Base-by-base conservation (phyloP, 2,888 invertebrate species). In the Agrotis segetum region DNA sequence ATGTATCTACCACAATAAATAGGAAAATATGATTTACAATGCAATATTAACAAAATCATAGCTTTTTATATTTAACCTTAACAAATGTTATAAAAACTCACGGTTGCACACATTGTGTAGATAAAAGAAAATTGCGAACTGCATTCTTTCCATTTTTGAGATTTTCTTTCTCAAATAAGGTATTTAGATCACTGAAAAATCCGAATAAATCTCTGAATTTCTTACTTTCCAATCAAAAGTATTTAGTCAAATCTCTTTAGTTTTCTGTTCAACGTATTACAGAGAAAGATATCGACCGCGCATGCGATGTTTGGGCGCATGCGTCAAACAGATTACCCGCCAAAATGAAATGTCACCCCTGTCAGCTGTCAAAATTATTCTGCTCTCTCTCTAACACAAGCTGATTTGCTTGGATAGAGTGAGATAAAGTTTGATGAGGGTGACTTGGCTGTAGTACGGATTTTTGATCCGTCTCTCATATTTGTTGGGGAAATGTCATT, bases 301-400 rank as follows among this genome's bases (percentile, higher is more conserved):
- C 81, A 82, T 66, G 74, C 68, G 71, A 74, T 17, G 6, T 14
- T 40, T 6, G 46, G n/a, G 74, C 87, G 88, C 87, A 84, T 85
- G 87, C 82, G 82, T 53, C 13, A 14, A 68, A 63, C 44, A 11
- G n/a, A 50, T 55, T 40, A 77, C 64, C 69, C 74, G 40, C 14
- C 55, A 17, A 63, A 79, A 68, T 67, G 14, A 46, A 81, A 77
- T 62, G 62, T 64, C 58, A 50, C 56, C 34, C 49, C 52, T 60
- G 14, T 52, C 62, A 50, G 62, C 14, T 74, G 68, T 78, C 78
- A 71, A 55, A 58, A 65, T 60, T 55, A 13, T 40, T 14, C n/a
- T 3, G 19, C 34, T 79, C 82, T 50, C 59, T 79, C 34, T 79
- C 78, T 53, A 29, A 46, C 44, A 16, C 11, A 0, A 0, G 11